Evolutionary conservation across 2,888 invertebrate genomes (phyloP).

Genomic region (Lucinisca nassula): DNA sequence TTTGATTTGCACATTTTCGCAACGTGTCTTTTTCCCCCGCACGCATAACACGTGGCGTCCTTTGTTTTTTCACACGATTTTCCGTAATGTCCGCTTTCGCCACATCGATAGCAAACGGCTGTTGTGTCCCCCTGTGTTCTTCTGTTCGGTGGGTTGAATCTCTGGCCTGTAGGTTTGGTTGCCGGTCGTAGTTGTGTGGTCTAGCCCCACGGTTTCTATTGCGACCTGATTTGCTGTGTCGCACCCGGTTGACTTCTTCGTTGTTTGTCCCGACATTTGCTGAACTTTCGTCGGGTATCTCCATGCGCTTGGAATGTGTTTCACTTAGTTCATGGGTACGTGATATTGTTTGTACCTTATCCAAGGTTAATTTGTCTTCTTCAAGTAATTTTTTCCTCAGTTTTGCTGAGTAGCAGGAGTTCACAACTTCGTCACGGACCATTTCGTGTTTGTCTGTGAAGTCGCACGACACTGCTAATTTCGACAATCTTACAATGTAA

Average conservation of each 20-base stretch:
- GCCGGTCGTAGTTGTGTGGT: not conserved
- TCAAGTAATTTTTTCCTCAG: not conserved
- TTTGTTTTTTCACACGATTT: constrained; percentile 6
- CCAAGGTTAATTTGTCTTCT: not conserved
- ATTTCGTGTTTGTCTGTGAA: not conserved
- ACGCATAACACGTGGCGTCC: too few species aligned
- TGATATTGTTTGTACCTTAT: not conserved
- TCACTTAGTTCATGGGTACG: not conserved
- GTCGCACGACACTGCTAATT: not conserved
- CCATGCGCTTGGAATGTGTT: not conserved
- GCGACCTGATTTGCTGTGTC: not conserved
- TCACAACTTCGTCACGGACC: too few species aligned
- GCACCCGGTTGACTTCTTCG: not conserved
- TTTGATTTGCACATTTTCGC: not conserved
- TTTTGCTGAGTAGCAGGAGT: not conserved
- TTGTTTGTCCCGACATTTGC: not conserved
- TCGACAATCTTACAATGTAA: not conserved
- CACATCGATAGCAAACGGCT: not conserved
- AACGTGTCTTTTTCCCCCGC: not conserved
- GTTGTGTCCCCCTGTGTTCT: not conserved
- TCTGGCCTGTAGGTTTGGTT: not conserved
- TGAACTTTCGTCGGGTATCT: not conserved
- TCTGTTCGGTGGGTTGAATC: not conserved
- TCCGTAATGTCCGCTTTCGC: not conserved
- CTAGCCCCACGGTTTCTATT: not conserved